A percentile compares a stretch with the other conserved stretches of the same genome.
phyloP scores from a whole-genome alignment of 2,113 vertebrate species.

The Parus major region DNA sequence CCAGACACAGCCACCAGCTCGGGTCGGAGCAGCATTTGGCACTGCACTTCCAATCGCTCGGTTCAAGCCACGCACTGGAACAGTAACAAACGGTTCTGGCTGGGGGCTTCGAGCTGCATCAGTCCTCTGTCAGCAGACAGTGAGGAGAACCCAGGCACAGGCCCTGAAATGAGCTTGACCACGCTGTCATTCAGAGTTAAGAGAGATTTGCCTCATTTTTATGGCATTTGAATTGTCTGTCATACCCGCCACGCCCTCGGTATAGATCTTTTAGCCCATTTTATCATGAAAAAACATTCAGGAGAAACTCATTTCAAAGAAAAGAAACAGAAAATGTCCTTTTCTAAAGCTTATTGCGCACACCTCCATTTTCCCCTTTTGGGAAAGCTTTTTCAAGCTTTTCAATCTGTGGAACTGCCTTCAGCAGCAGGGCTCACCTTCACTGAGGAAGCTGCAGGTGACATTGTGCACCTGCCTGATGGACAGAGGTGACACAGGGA shows the following conservation, averaged over 20 bases:
- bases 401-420: not conserved
- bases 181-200: fast-evolving
- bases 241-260: not conserved
- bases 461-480: not conserved
- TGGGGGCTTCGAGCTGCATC: not conserved
- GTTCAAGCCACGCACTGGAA: not conserved
- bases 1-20: not conserved
- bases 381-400: not conserved
- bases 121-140: not conserved
- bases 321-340: not conserved
- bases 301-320: not conserved
- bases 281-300: not conserved
- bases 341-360: not conserved
- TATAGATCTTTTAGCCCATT: not conserved
- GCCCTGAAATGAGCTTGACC: not conserved
- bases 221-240: not conserved
- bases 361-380: not conserved
- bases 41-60: not conserved
- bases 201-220: not conserved
- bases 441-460: not conserved
- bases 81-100: not conserved
- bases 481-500: slow-evolving; percentile 27
- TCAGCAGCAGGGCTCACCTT: not conserved
- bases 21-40: not conserved
- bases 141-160: not conserved